phyloP scores from a whole-genome alignment of 2,113 vertebrate species.

The Delphinus delphis region DNA sequence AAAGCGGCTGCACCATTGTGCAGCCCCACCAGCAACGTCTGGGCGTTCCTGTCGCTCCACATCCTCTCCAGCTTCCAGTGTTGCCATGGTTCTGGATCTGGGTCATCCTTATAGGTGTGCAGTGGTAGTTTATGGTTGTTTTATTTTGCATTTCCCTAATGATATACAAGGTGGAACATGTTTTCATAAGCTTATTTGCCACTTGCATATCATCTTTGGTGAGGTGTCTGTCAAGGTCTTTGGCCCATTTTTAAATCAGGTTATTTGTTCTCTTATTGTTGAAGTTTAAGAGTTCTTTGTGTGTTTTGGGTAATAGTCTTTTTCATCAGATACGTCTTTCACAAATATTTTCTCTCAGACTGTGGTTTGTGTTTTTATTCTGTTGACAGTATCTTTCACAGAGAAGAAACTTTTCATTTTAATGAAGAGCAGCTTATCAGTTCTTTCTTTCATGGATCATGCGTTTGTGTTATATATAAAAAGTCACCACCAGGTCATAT shows the following conservation, averaged over 20 bases:
- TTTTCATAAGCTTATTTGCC: background rate
- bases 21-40: background rate
- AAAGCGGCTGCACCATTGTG: background rate
- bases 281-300: background rate
- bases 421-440: background rate
- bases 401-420: background rate
- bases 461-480: background rate
- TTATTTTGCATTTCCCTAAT: background rate
- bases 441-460: background rate
- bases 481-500: background rate
- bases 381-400: background rate
- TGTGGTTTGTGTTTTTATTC: background rate
- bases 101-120: background rate
- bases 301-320: background rate
- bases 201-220: background rate
- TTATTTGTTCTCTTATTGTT: background rate
- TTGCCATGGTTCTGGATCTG: background rate
- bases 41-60: background rate
- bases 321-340: background rate
- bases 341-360: background rate
- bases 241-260: background rate
- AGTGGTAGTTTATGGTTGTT: background rate
- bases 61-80: background rate
- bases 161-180: background rate
- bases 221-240: background rate